These are phyloP conservation scores for Clitarchus hookeri DNA, from an alignment of 2,888 invertebrate genomes.

Conservation along the genomic window DNA sequence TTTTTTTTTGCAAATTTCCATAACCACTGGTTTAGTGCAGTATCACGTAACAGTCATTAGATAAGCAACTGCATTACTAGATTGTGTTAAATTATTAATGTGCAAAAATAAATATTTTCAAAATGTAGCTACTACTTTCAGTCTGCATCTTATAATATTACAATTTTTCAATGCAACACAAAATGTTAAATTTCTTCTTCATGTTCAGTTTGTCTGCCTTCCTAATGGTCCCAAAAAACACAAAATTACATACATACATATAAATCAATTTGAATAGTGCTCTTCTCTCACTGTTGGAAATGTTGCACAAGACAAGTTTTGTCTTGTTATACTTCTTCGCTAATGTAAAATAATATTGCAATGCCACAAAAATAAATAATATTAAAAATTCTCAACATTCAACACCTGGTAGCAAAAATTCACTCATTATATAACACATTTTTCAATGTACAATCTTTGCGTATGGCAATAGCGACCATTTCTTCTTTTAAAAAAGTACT, in stretches of 20 bases:
- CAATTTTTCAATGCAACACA: background rate
- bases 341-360: background rate
- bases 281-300: background rate
- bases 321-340: background rate
- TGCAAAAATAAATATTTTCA: slow-evolving; percentile 9
- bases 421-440: background rate
- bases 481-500: background rate
- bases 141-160: background rate
- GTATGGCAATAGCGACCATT: background rate
- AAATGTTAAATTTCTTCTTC: background rate
- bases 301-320: background rate
- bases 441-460: background rate
- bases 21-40: background rate
- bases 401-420: background rate
- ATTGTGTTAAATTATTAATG: slow-evolving; percentile 6
- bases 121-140: slow-evolving; percentile 9
- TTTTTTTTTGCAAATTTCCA: background rate
- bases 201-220: background rate
- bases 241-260: background rate
- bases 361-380: background rate
- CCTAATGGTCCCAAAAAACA: background rate
- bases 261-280: background rate
- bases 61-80: background rate
- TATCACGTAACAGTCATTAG: background rate
- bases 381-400: background rate